Evolutionary conservation across 2,797 vertebrate genomes (phyloP).

Genomic region (Chloroceryle amazona): DNA sequence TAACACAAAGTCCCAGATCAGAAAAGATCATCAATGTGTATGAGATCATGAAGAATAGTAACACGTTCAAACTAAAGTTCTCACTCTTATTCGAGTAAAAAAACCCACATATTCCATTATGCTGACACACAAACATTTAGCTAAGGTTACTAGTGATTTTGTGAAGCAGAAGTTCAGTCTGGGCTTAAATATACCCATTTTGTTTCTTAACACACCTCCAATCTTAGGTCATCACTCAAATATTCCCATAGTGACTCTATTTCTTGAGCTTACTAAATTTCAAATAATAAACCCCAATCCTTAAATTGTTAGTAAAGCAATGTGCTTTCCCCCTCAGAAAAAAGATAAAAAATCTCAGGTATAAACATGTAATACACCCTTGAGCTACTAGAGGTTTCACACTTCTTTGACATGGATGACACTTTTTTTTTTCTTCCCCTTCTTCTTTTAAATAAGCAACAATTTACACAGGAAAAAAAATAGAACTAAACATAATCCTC

Average conservation of each 20-base stretch:
- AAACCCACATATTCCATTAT: neutral
- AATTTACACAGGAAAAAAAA: neutral
- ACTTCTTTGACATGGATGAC: neutral
- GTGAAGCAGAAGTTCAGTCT: neutral
- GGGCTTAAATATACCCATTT: neutral
- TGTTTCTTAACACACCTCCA: neutral
- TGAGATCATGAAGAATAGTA: neutral
- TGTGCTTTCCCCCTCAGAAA: neutral
- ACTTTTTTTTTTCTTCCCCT: neutral
- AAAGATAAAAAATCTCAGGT: neutral
- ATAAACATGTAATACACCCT: neutral
- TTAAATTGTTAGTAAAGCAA: neutral
- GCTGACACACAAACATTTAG: neutral
- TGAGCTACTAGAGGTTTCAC: neutral
- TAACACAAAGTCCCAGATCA: neutral
- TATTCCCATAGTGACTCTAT: neutral
- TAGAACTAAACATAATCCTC: neutral
- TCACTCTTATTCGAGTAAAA: neutral
- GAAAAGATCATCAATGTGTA: neutral
- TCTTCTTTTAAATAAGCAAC: neutral
- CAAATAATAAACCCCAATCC: neutral
- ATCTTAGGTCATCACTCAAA: neutral
- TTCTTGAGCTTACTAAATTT: neutral
- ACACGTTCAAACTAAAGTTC: neutral
- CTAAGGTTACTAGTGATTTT: neutral